Conservation (phyloP, 2,797 vertebrate genomes). For the Gouania willdenowi region DNA sequence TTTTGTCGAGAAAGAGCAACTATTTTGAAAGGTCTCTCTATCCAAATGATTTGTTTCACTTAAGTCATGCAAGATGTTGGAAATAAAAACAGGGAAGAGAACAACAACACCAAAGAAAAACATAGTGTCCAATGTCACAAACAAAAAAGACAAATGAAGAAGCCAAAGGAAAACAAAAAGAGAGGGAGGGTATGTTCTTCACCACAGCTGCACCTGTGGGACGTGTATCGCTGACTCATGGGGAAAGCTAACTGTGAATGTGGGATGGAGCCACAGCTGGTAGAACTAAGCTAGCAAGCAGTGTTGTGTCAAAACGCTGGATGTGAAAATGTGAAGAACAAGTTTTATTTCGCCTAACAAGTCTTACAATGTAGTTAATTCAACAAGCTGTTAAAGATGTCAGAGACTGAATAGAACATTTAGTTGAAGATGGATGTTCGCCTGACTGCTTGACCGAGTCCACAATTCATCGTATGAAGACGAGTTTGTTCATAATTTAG, state of each 20-base stretch:
- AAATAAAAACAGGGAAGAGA: neutral
- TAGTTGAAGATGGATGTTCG: no score
- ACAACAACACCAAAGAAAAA: neutral
- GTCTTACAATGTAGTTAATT: no score
- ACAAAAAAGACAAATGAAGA: neutral
- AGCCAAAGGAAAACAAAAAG: neutral
- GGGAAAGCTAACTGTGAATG: conserved; percentile 62
- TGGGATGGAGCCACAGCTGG: conserved; percentile 53
- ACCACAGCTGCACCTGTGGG: conserved; percentile 52
- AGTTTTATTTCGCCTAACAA: no score
- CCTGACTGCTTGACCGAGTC: no score
- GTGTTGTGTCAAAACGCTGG: no score
- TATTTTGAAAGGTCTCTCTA: conserved; percentile 9
- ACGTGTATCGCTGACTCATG: conserved; percentile 68
- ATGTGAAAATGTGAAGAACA: no score
- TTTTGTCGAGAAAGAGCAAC: neutral
- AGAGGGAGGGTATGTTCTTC: conserved; percentile 7
- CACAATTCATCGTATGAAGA: no score
- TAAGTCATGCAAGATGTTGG: neutral
- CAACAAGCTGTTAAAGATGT: no score
- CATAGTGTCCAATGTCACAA: neutral
- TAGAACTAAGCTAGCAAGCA: conserved; percentile 27
- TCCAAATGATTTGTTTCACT: conserved; percentile 21
- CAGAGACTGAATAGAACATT: no score
- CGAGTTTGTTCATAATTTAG: no score